Evolutionary conservation across 2,113 vertebrate genomes (phyloP).

Genomic region (Alethe diademata): DNA sequence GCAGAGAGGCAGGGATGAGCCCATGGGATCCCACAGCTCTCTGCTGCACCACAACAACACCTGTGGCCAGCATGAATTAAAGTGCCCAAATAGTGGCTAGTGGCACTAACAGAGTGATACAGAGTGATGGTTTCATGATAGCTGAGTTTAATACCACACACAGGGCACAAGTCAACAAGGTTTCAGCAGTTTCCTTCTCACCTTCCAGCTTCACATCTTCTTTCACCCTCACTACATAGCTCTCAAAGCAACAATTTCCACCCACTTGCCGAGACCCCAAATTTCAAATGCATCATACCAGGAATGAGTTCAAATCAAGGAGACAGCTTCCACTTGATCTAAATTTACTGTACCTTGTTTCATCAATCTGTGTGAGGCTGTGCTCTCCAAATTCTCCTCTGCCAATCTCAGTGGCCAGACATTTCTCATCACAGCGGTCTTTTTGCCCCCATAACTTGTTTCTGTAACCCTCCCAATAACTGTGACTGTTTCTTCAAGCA

Average conservation of each 20-base stretch:
- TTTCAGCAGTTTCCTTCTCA: neutral
- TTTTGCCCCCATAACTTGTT: neutral
- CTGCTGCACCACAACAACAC: neutral
- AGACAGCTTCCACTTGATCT: neutral
- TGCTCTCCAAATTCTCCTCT: neutral
- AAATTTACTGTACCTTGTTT: neutral
- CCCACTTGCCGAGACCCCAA: neutral
- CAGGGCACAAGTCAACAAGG: neutral
- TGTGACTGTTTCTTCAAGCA: neutral
- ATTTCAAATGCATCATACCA: neutral
- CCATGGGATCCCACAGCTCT: fast-evolving
- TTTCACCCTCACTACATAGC: neutral
- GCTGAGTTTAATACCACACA: neutral
- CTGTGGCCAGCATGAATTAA: neutral
- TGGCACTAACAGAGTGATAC: neutral
- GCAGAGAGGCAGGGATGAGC: neutral
- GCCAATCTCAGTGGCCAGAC: neutral
- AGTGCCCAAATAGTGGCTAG: neutral
- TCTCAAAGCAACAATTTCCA: neutral
- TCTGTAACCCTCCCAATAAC: neutral
- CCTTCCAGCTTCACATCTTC: neutral
- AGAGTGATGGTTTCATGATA: neutral
- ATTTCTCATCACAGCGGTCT: neutral
- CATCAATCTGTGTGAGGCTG: neutral
- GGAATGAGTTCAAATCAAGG: neutral